These are phyloP conservation scores for Pantherophis guttatus DNA, from an alignment of 2,113 vertebrate genomes.

Conservation along the genomic window DNA sequence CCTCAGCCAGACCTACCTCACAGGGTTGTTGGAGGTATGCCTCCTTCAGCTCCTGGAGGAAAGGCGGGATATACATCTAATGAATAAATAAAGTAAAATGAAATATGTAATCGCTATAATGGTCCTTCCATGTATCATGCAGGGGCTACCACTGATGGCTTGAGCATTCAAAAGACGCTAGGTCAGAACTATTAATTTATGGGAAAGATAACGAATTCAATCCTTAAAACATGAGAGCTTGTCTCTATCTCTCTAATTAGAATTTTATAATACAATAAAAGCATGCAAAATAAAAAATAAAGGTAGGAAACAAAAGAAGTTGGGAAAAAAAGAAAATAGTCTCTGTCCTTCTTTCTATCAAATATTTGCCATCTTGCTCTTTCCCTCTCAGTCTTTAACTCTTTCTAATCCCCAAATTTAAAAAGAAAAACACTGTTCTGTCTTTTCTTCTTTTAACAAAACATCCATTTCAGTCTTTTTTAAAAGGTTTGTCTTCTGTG, in stretches of 20 bases:
- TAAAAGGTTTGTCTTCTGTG: background rate
- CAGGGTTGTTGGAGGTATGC: background rate
- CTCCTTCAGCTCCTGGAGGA: background rate
- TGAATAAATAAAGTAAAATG: background rate
- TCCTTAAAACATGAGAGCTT: background rate
- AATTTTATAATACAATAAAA: background rate
- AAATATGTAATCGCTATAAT: background rate
- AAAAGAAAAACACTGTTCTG: background rate
- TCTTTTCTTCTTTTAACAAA: background rate
- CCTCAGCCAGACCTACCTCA: background rate
- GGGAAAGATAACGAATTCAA: background rate
- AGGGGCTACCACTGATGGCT: background rate
- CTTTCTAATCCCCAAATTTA: background rate
- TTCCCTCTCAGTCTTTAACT: background rate
- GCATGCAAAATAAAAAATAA: background rate
- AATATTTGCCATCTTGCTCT: background rate
- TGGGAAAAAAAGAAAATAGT: background rate
- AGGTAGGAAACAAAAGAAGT: background rate
- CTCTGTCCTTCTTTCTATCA: background rate
- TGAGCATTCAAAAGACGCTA: background rate
- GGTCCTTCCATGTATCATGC: background rate
- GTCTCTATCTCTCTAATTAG: background rate
- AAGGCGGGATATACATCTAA: background rate
- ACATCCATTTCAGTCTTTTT: background rate
- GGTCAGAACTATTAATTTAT: background rate